These are phyloP conservation scores for Platichthys flesus DNA, from an alignment of 2,113 vertebrate species.

Conservation along the genomic window DNA sequence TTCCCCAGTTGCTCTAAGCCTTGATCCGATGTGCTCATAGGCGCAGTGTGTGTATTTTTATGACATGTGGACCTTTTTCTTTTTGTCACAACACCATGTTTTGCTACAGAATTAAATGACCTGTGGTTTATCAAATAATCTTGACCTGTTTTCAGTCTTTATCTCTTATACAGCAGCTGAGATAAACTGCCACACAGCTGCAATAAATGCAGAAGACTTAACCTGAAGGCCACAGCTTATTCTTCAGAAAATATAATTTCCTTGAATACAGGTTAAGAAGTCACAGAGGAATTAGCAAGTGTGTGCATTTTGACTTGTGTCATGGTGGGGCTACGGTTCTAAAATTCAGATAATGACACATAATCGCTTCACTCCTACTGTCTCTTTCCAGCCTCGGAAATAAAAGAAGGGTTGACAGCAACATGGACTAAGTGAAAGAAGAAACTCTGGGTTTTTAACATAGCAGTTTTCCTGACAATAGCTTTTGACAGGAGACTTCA, in stretches of 20 bases:
- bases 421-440: conserved; percentile 43
- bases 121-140: background rate
- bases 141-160: background rate
- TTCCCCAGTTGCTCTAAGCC: conserved; percentile 32
- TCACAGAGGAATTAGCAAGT: conserved; percentile 9
- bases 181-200: background rate
- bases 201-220: background rate
- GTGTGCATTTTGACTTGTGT: background rate
- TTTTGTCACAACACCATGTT: background rate
- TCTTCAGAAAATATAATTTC: background rate
- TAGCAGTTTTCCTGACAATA: conserved; percentile 59
- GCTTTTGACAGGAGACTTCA: conserved; percentile 70
- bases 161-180: background rate
- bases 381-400: conserved; percentile 29
- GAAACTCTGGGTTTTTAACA: conserved; percentile 39
- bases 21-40: conserved; percentile 50
- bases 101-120: background rate
- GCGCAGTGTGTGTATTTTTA: background rate
- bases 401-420: conserved; percentile 41
- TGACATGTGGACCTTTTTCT: background rate
- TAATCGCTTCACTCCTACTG: conserved; percentile 25
- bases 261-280: conserved; percentile 1
- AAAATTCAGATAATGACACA: conserved; percentile 36
- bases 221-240: background rate
- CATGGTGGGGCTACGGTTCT: background rate